Conservation (phyloP, 2,888 invertebrate genomes). For the Ormyrus labotus region DNA sequence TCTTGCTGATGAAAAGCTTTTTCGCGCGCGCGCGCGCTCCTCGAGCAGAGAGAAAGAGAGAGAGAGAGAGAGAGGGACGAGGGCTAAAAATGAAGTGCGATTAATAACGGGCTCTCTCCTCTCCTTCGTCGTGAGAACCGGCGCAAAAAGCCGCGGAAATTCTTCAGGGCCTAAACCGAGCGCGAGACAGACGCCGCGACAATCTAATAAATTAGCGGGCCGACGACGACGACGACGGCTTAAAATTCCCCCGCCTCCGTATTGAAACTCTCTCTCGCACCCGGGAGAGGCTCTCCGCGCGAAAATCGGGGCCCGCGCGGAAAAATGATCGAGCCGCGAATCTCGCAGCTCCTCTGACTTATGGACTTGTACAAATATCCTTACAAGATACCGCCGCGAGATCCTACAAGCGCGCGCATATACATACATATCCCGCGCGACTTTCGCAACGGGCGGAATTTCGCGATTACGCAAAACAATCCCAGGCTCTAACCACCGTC, state of each 20-base stretch:
- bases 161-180: not conserved
- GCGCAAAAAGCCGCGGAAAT: not conserved
- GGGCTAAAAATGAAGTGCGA: slow-evolving; percentile 54
- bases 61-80: not conserved
- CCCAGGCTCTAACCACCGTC: not conserved
- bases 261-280: not conserved
- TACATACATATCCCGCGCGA: no score
- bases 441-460: not conserved
- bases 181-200: not conserved
- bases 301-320: no score
- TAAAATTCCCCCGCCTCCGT: not conserved
- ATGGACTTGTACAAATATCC: no score
- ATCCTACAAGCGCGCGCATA: no score
- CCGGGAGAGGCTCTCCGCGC: not conserved
- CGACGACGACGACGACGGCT: not conserved
- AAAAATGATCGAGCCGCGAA: no score
- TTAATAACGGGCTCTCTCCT: slow-evolving; percentile 48
- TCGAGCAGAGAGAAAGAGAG: not conserved
- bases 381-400: no score
- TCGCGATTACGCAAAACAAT: not conserved
- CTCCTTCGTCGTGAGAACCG: no score
- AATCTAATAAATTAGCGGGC: slow-evolving; percentile 1
- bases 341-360: no score
- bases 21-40: slow-evolving; percentile 1
- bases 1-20: slow-evolving; percentile 55